phyloP scores from a whole-genome alignment of 2,113 vertebrate genomes.

The Indri indri region DNA sequence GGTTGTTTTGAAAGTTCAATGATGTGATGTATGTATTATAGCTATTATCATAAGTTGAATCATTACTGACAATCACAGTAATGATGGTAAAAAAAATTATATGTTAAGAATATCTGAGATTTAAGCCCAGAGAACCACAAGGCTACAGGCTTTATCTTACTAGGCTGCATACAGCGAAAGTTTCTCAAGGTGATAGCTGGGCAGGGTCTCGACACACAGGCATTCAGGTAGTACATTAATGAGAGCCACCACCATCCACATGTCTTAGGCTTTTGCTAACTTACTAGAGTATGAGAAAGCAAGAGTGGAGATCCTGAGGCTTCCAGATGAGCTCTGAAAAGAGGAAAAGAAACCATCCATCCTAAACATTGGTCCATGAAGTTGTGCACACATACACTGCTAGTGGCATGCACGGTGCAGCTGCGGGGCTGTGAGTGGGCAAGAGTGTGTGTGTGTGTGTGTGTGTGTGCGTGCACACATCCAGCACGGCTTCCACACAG shows the following conservation, averaged over 20 bases:
- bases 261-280: not conserved
- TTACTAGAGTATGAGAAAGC: not conserved
- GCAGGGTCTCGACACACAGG: not conserved
- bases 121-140: not conserved
- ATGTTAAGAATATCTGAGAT: not conserved
- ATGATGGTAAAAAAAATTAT: not conserved
- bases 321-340: not conserved
- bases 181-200: not conserved
- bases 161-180: not conserved
- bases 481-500: not conserved
- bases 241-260: not conserved
- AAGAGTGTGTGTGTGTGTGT: not conserved
- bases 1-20: not conserved
- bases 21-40: not conserved
- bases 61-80: not conserved
- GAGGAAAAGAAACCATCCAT: not conserved
- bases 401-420: accelerated
- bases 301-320: not conserved
- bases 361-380: not conserved
- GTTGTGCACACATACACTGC: not conserved
- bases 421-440: not conserved
- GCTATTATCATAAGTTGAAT: not conserved
- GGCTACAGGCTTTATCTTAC: not conserved
- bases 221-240: not conserved
- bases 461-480: not conserved